Evolutionary conservation across 2,797 vertebrate species (phyloP).

Genomic region (Centropyge bicolor): DNA sequence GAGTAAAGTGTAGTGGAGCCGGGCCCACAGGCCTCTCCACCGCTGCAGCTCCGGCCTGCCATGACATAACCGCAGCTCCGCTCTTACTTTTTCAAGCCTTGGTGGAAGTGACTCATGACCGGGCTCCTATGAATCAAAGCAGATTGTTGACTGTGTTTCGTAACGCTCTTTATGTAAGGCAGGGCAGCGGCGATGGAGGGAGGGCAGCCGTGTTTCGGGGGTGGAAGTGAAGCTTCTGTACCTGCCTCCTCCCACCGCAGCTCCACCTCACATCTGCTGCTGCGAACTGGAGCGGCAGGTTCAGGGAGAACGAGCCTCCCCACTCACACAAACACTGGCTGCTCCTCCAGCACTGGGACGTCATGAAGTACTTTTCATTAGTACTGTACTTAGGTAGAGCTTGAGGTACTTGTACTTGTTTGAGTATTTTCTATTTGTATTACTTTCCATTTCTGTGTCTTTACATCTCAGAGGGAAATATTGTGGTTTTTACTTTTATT

Average conservation of each 20-base stretch:
- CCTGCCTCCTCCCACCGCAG: slow-evolving; percentile 41
- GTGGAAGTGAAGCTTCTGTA: slow-evolving; percentile 30
- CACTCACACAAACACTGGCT: no score
- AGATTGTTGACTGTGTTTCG: slow-evolving; percentile 46
- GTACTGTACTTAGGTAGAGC: no score
- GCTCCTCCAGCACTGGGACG: no score
- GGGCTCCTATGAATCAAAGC: slow-evolving; percentile 44
- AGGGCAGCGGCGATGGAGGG: background rate
- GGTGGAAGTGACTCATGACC: slow-evolving; percentile 68
- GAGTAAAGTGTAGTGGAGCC: slow-evolving; percentile 1
- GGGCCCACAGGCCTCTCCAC: slow-evolving; percentile 27
- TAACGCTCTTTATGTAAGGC: slow-evolving; percentile 68
- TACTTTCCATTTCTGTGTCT: no score
- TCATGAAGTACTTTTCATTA: no score
- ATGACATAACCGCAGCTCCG: slow-evolving; percentile 57
- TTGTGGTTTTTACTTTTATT: no score
- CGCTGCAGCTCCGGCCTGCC: background rate
- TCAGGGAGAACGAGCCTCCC: no score
- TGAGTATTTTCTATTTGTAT: no score
- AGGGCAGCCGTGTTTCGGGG: background rate
- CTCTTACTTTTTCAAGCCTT: slow-evolving; percentile 44
- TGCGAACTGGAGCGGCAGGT: background rate
- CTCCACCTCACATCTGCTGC: slow-evolving; percentile 38
- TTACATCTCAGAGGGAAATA: no score
- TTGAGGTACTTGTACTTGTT: no score